Evolutionary conservation across 2,113 vertebrate genomes (phyloP).

Genomic region (Melanotaenia duboulayi): DNA sequence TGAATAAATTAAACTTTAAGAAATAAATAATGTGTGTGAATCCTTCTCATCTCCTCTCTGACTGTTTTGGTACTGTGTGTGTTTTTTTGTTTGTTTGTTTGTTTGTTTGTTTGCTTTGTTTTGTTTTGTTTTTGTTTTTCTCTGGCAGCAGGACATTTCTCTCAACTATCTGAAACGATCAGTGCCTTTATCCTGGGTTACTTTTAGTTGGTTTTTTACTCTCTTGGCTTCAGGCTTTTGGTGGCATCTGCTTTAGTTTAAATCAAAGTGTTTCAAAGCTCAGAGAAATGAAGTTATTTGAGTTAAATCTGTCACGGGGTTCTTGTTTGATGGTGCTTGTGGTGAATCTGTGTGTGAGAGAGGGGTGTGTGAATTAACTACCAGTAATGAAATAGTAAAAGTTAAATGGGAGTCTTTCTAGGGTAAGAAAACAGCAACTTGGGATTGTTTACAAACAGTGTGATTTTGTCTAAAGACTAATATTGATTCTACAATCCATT

Average conservation of each 20-base stretch:
- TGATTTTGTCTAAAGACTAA: slow-evolving; percentile 42
- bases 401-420: slow-evolving; percentile 54
- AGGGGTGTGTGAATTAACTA: slow-evolving; percentile 61
- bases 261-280: slow-evolving; percentile 57
- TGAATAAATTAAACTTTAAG: not conserved
- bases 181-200: slow-evolving; percentile 7
- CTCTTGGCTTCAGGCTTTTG: slow-evolving; percentile 19
- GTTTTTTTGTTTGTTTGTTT: not conserved
- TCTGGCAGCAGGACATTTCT: slow-evolving; percentile 33
- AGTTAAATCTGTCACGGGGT: slow-evolving; percentile 57
- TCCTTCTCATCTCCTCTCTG: slow-evolving; percentile 3
- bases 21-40: too few species aligned
- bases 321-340: slow-evolving; percentile 36
- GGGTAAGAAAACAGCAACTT: slow-evolving; percentile 34
- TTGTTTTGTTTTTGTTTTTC: slow-evolving; percentile 14
- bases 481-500: slow-evolving; percentile 57
- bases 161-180: slow-evolving; percentile 12
- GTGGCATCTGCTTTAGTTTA: slow-evolving; percentile 57
- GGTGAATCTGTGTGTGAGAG: slow-evolving; percentile 22
- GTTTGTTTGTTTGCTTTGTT: not conserved
- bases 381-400: slow-evolving; percentile 30
- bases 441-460: slow-evolving; percentile 62
- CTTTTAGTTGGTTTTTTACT: slow-evolving; percentile 12
- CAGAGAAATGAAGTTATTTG: slow-evolving; percentile 60
- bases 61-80: too few species aligned